Base-by-base conservation (phyloP, 2,888 invertebrate species). In the Agriotes lineatus region DNA sequence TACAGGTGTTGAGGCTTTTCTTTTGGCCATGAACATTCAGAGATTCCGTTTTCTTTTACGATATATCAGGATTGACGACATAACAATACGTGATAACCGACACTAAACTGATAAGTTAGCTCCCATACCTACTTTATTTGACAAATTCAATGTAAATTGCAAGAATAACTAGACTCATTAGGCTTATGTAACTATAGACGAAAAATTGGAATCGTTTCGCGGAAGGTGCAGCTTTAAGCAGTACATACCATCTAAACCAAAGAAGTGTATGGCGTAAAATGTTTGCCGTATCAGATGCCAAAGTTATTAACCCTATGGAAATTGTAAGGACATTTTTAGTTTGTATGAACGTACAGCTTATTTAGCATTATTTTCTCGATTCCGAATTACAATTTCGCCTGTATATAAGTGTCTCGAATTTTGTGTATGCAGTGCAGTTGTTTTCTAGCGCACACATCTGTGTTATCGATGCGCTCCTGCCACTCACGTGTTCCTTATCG, bases 301-400 rank as follows among this genome's bases (percentile, higher is more conserved):
- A 52, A 52, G 4, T 14, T 37, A 65, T 71, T 45, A 71, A 66
- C 67, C 67, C 72, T 39, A 59, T 75, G 44, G 74, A 75, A 62
- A 45, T 74, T 39, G n/a, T n/a, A n/a, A n/a, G n/a, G n/a, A n/a
- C n/a, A n/a, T n/a, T n/a, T n/a, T n/a, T n/a, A n/a, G n/a, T n/a
- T n/a, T n/a, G n/a, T n/a, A n/a, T n/a, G n/a, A n/a, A n/a, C n/a
- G n/a, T n/a, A n/a, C n/a, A n/a, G n/a, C n/a, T n/a, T n/a, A n/a
- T n/a, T n/a, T n/a, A n/a, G n/a, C n/a, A n/a, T n/a, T n/a, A n/a
- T n/a, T n/a, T n/a, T n/a, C n/a, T n/a, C n/a, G n/a, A n/a, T n/a
- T n/a, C n/a, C n/a, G n/a, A n/a, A n/a, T n/a, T n/a, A n/a, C n/a
- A n/a, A n/a, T n/a, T n/a, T n/a, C n/a, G n/a, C n/a, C n/a, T n/a